Base-by-base conservation (phyloP, 2,888 invertebrate species). In the Magallana nippona region DNA sequence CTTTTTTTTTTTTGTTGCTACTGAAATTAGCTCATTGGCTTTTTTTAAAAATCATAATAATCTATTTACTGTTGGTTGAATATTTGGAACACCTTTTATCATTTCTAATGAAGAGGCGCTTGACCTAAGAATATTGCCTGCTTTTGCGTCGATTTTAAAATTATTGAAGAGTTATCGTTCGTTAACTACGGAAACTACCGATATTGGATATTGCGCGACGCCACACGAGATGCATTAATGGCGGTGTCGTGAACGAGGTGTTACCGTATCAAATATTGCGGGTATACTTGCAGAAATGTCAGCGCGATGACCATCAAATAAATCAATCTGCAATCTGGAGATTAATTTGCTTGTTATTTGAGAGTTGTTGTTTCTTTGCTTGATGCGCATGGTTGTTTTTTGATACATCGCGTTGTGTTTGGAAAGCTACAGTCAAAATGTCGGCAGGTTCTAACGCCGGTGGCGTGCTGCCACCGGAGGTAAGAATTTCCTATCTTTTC, bases 401-500 rank as follows among this genome's bases (percentile, higher is more conserved):
- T 81, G 27, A 22, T 63, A 22, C 22, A 55, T 44, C 63, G 78
- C 58, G 82, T 78, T 78, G 27, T 60, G 44, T 8, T 44, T 44
- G 44, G 44, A 44, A 44, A 44, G 44, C 44, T 17, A 32, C 27
- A 32, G 5, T 2, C 44, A 78, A 55, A 22, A 79, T 79, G 79
- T 81, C 81, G 78, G 60, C 71, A 22, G 32, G 63, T 71, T 27
- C 79, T 55, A 82, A 82, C 62, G 79, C 84, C 22, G 80, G 60
- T 62, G 83, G 78, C 71, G 79, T 78, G n/a, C 81, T 86, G 81
- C 83, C 86, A 55, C 84, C 86, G 78, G 86, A 86, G 86, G 86
- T 86, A 85, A 86, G 83, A 79, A 55, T 57, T 8, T 55, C 19
- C 22, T 71, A 32, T 32, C 2, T 71, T 60, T 44, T 44, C 44